Base-by-base conservation (phyloP, 2,888 invertebrate species). In the Nymphalis polychloros region DNA sequence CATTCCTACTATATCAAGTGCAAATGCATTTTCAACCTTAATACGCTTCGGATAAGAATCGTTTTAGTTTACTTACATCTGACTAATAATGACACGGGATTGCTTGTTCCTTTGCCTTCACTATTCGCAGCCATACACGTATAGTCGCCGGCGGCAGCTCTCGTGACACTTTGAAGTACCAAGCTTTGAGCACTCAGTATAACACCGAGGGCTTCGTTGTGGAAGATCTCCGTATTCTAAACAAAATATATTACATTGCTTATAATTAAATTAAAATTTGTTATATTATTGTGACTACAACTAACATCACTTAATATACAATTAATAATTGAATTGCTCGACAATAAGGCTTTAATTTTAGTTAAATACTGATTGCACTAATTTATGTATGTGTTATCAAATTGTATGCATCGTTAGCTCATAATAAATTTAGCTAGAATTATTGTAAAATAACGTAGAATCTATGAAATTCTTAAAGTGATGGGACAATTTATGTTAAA, bases 131-230 rank as follows among this genome's bases (percentile, higher is more conserved):
- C 97, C 85, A 96, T 93, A 83, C 97, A 97, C 67, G 96, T 96
- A 89, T 97, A 97, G 86, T 96, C 96, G 6, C 97, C 97, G n/a
- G 97, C 97, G 46, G 96, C 96, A 70, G 95, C 94, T 71, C 97
- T 93, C 57, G 96, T 96, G 70, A 97, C 96, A 77, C 96, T 96
- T 85, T 97, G 97, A 69, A 97, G 94, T 8, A 97, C 97, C 76
- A 97, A 91, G 81, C 97, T 97, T 86, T 96, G 97, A 81, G 97
- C 97, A 84, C 97, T 97, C 79, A 97, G 94, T 79, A 97, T 96
- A 68, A 97, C 93, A 49, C 97, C 97, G 16, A 95, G 95, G 3
- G 95, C 95, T 75, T 95, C 94, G 88, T 97, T 97, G 89, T 97
- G 97, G 88, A 94, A 96, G 78, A 97, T 94, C 86, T 97, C 97